Evolutionary conservation across 2,797 vertebrate genomes (phyloP), one percentile per base, ranked within the genome.

Genomic region (Liparis tanakae): DNA sequence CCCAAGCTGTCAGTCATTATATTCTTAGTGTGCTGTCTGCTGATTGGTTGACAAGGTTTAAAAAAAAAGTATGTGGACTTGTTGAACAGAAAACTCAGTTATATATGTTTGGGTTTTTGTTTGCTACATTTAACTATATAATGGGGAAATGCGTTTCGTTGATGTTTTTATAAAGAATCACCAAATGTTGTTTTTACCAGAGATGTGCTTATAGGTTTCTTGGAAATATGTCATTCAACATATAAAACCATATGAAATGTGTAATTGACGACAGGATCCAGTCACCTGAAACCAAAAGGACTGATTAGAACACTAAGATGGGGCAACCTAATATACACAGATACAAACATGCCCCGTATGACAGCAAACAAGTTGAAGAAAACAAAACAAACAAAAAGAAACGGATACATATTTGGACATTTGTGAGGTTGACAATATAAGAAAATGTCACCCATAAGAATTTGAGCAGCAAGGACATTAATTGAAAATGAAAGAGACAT

Each of bases 1-100:
- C 48, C 53, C 76, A 33, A 63, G 66, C 59, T 66, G 61, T 65
- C 59, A 59, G 33, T 61, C 30, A 64, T 74, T 30, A 25, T 63
- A 56, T 58, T 59, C 59, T 51, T 59, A 20, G 43, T 61, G 1
- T 67, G 17, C 48, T 69, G 22, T 25, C 53, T 48, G 18, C 7
- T 20, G 50, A 70, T 55, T 64, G 30, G 22, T 63, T 25, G 18
- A 54, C 2, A 17, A 25, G 69, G 8, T 36, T 7, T 30, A 22
- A 13, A 20, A 39, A 39, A 39, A 2, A 39, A 39, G 53, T 58
- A 33, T 17, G 10, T 17, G 36, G 41, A 65, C 12, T 58, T 54
- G 12, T 41, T 55, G 56, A 22, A 60, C 51, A 41, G 37, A 15
- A 14, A 44, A 14, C 17, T 15, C 6, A 7, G 2, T 41, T 53